A percentile compares a stretch with the other conserved stretches of the same genome.
Evolutionary conservation across 2,113 vertebrate species (phyloP).

Genomic region (Aspiorhynchus laticeps): DNA sequence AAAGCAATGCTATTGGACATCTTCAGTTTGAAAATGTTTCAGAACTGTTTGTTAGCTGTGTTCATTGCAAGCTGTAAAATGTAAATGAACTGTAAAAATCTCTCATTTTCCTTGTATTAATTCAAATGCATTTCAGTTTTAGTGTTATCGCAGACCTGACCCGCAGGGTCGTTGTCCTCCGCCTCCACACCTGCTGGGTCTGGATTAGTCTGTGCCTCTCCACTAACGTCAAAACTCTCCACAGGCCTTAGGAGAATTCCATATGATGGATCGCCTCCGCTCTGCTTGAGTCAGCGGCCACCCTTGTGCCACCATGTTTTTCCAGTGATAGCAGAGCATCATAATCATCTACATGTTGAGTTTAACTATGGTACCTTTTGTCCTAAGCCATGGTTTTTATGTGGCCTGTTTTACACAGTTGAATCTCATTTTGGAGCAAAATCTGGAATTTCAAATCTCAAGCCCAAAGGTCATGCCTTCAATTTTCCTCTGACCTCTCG

Average conservation of each 20-base stretch:
- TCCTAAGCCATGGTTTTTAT: neutral
- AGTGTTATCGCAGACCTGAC: neutral
- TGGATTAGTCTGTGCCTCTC: slow-evolving; percentile 48
- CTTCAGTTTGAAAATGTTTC: neutral
- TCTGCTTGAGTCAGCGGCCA: slow-evolving; percentile 13
- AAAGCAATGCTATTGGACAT: neutral
- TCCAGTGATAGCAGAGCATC: slow-evolving; percentile 17
- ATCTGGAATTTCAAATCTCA: neutral
- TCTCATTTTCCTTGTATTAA: neutral
- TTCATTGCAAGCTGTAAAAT: neutral
- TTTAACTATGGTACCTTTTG: neutral
- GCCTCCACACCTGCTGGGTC: slow-evolving; percentile 30
- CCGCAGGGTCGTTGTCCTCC: neutral
- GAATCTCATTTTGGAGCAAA: neutral
- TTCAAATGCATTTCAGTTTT: neutral
- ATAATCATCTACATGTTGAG: neutral
- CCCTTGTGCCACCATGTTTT: slow-evolving; percentile 38
- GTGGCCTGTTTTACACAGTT: neutral
- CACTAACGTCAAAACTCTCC: slow-evolving; percentile 47
- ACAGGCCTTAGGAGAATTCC: slow-evolving; percentile 51
- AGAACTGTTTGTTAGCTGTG: neutral
- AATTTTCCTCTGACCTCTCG: neutral
- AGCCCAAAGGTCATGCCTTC: neutral
- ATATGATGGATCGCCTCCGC: slow-evolving; percentile 46
- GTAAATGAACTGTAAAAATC: slow-evolving; percentile 18